Percentiles rank a stretch among this genome's conserved stretches.
These are phyloP conservation scores for Mallotus villosus DNA, from an alignment of 2,797 vertebrate genomes.

Conservation along the genomic window DNA sequence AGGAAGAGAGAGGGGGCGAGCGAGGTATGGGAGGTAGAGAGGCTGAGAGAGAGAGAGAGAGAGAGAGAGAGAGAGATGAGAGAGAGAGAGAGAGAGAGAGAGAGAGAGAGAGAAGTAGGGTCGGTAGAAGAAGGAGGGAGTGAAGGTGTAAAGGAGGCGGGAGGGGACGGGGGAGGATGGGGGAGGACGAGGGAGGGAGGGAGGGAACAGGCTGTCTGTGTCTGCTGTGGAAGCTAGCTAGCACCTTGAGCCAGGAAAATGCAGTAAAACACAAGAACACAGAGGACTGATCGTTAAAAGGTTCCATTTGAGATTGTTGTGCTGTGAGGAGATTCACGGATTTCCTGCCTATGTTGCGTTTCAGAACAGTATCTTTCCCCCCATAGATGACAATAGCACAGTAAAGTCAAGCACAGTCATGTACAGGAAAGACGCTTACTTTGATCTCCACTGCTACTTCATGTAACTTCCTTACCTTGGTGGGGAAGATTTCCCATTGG, in stretches of 20 bases:
- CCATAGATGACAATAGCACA: conserved; percentile 8
- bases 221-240: neutral
- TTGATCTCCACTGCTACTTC: conserved; percentile 2
- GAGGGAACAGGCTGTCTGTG: neutral
- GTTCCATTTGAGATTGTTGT: conserved; percentile 35
- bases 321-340: conserved; percentile 42
- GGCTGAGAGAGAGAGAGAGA: neutral
- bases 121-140: neutral
- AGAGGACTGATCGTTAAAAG: conserved; percentile 49
- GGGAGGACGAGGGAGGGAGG: neutral
- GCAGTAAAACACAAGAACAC: conserved; percentile 51
- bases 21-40: conserved; percentile 15
- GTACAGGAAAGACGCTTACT: neutral
- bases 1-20: conserved; percentile 6
- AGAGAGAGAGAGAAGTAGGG: neutral
- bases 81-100: conserved; percentile 3
- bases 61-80: conserved; percentile 9
- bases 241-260: conserved; percentile 59
- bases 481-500: neutral
- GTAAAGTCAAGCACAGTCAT: conserved; percentile 21
- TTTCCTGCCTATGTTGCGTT: conserved; percentile 28
- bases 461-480: neutral
- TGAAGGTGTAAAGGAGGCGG: conserved; percentile 16
- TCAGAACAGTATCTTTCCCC: neutral
- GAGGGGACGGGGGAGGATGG: conserved; percentile 7